Evolutionary conservation across 1,140 invertebrate genomes (phyloP).

Genomic region (Tribolium castaneum): DNA sequence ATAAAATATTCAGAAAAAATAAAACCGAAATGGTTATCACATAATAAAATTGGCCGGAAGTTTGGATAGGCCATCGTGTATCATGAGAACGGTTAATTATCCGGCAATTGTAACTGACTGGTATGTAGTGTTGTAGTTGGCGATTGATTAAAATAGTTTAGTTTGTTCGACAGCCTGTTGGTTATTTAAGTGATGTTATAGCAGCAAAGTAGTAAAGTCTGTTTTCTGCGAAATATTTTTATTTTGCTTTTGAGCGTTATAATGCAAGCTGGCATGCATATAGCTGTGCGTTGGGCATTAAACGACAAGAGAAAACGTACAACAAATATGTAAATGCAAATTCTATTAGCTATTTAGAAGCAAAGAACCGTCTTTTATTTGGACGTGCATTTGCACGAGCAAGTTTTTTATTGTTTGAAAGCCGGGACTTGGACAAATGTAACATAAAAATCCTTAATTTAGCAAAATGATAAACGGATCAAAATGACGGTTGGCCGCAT

Average conservation of each 20-base stretch:
- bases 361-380: slow-evolving; percentile 25
- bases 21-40: not conserved
- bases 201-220: not conserved
- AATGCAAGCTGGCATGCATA: slow-evolving; percentile 11
- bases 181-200: not conserved
- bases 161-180: not conserved
- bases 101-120: slow-evolving; percentile 10
- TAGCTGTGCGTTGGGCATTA: slow-evolving; percentile 29
- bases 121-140: not conserved
- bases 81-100: not conserved
- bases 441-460: slow-evolving; percentile 28
- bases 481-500: slow-evolving; percentile 12
- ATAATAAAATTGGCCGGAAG: too few relatives aligned
- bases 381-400: slow-evolving; percentile 2
- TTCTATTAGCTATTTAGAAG: slow-evolving; percentile 29
- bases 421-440: not conserved
- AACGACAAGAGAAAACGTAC: slow-evolving; percentile 12
- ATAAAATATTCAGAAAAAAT: slow-evolving; percentile 29
- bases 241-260: not conserved
- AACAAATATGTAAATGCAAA: slow-evolving; percentile 32
- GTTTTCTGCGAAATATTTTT: slow-evolving; percentile 4
- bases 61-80: too few relatives aligned
- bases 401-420: not conserved
- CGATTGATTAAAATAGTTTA: slow-evolving; percentile 16
- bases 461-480: slow-evolving; percentile 14